phyloP scores from a whole-genome alignment of 2,113 vertebrate species.

The Passer montanus region DNA sequence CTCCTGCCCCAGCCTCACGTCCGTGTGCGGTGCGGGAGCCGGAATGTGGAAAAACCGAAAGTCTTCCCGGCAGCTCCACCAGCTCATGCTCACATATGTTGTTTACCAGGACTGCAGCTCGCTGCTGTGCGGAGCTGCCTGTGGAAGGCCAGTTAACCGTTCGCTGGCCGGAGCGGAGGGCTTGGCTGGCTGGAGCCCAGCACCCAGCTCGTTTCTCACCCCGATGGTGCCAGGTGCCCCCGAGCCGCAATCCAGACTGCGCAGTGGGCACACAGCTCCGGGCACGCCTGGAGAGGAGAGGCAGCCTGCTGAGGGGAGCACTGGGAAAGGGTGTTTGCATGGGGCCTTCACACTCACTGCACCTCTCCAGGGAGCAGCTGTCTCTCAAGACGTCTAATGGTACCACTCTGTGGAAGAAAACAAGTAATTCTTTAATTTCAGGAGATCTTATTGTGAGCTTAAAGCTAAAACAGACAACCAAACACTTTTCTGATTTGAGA shows the following conservation, averaged over 20 bases:
- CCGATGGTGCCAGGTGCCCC: background rate
- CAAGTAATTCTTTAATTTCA: background rate
- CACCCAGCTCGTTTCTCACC: background rate
- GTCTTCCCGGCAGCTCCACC: background rate
- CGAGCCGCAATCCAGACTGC: background rate
- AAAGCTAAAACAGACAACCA: background rate
- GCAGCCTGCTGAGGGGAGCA: accelerated
- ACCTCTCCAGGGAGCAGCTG: background rate
- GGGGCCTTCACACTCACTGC: accelerated
- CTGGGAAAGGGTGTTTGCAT: background rate
- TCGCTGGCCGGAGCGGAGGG: background rate
- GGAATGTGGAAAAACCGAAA: background rate
- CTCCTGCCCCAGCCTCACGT: background rate
- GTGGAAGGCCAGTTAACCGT: background rate
- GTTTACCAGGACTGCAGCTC: background rate
- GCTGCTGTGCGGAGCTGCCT: background rate
- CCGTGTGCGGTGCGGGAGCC: accelerated
- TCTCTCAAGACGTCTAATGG: background rate
- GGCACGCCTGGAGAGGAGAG: accelerated
- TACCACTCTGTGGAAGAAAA: background rate
- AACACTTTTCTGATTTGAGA: background rate
- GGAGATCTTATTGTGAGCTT: background rate
- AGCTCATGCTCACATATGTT: background rate
- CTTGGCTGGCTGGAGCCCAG: background rate
- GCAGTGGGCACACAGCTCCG: background rate